A percentile compares a stretch with the other conserved stretches of the same genome.
Evolutionary conservation across 1,140 invertebrate genomes (phyloP).

Genomic region (Harpegnathos saltator): DNA sequence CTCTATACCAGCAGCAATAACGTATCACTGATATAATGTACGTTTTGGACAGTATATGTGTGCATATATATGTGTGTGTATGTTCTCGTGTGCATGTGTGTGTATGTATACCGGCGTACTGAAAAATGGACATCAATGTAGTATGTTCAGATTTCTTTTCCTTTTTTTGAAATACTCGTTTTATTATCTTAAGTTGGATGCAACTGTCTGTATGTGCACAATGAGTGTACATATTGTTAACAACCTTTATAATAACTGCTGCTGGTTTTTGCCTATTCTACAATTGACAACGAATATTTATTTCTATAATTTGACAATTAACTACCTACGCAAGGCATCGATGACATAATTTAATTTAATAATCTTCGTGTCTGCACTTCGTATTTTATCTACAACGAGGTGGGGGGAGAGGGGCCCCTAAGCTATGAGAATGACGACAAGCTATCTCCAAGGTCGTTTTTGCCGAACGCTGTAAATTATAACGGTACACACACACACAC

Average conservation of each 20-base stretch:
- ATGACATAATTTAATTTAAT: constrained; percentile 73
- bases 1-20: constrained; percentile 63
- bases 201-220: constrained; percentile 46
- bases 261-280: constrained; percentile 68
- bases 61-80: constrained; percentile 50
- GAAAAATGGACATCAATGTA: constrained; percentile 50
- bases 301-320: constrained; percentile 74
- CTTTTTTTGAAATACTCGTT: constrained; percentile 23
- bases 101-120: constrained; percentile 15
- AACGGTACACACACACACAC: constrained; percentile 36
- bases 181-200: constrained; percentile 48
- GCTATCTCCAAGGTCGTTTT: constrained; percentile 44
- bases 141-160: not conserved
- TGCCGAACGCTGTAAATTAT: constrained; percentile 58
- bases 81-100: not conserved
- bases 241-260: constrained; percentile 68
- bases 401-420: constrained; percentile 48
- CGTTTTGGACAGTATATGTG: constrained; percentile 22
- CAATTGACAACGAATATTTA: constrained; percentile 78
- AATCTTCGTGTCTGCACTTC: constrained; percentile 34
- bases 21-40: constrained; percentile 33
- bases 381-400: constrained; percentile 50
- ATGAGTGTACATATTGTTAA: constrained; percentile 58
- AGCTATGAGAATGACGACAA: constrained; percentile 37
- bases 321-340: constrained; percentile 79